Conservation (phyloP, 2,797 vertebrate species). For the Amblyopsis hoosieri region DNA sequence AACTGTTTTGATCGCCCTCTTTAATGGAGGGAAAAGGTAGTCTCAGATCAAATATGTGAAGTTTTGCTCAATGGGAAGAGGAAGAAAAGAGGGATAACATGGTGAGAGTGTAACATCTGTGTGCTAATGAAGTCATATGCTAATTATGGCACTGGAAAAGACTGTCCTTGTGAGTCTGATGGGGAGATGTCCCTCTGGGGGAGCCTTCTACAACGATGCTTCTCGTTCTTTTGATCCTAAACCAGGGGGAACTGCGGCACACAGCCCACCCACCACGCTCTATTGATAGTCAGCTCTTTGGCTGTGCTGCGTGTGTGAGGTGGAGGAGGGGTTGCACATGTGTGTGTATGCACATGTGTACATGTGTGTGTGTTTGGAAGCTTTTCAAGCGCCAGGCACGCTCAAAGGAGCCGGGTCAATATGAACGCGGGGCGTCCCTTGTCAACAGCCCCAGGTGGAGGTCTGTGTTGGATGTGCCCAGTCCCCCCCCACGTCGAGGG, state of each 20-base stretch:
- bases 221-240: slow-evolving; percentile 27
- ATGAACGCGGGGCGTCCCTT: neutral
- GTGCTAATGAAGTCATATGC: slow-evolving; percentile 19
- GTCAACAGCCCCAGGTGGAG: neutral
- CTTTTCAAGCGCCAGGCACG: neutral
- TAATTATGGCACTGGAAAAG: slow-evolving; percentile 20
- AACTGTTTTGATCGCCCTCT: too few species aligned
- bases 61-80: neutral
- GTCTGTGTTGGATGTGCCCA: neutral
- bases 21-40: too few species aligned
- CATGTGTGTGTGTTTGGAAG: neutral
- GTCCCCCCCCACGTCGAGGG: neutral
- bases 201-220: slow-evolving; percentile 15
- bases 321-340: neutral
- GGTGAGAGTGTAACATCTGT: slow-evolving; percentile 1
- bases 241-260: slow-evolving; percentile 22
- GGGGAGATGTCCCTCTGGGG: slow-evolving; percentile 13
- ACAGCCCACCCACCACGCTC: slow-evolving; percentile 30
- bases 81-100: neutral
- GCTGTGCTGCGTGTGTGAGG: neutral
- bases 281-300: slow-evolving; percentile 21
- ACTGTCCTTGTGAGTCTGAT: slow-evolving; percentile 27
- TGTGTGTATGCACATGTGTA: neutral
- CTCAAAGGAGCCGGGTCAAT: slow-evolving; percentile 9
- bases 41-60: neutral